Evolutionary conservation across 2,113 vertebrate species (phyloP).

Genomic region (Sapajus apella): DNA sequence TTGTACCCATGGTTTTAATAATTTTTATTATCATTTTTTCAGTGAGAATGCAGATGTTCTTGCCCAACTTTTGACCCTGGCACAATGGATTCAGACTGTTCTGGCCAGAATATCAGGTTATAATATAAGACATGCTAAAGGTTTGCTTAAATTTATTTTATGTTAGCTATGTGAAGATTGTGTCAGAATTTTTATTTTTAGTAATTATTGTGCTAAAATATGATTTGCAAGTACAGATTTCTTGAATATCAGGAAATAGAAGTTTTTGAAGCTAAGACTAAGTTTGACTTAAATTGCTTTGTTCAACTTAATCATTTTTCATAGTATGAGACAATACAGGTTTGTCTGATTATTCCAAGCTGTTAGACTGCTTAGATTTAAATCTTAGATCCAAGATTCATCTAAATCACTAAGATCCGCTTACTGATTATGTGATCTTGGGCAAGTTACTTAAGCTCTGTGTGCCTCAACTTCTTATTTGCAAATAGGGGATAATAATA

Average conservation of each 20-base stretch:
- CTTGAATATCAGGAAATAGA: constrained; percentile 33
- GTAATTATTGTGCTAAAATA: constrained; percentile 34
- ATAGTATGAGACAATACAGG: background rate
- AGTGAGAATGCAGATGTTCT: constrained; percentile 93
- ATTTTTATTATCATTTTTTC: constrained; percentile 78
- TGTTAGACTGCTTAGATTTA: constrained; percentile 10
- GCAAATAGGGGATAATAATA: background rate
- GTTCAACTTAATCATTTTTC: constrained; percentile 20
- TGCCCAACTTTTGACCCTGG: constrained; percentile 91
- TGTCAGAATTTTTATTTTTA: constrained; percentile 43
- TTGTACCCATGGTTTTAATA: constrained; percentile 56
- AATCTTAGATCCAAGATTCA: background rate
- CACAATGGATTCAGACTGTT: constrained; percentile 94
- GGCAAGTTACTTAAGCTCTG: constrained; percentile 6
- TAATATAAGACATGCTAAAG: constrained; percentile 84
- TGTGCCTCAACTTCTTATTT: constrained; percentile 35
- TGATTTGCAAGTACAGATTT: background rate
- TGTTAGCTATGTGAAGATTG: constrained; percentile 14
- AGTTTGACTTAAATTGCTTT: background rate
- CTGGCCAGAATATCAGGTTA: constrained; percentile 92
- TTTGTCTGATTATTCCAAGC: background rate
- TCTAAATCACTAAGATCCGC: background rate
- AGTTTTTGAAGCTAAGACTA: background rate
- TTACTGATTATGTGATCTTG: background rate
- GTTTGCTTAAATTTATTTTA: constrained; percentile 79